Evolutionary conservation across 2,797 vertebrate genomes (phyloP), one percentile per base, ranked within the genome.

Genomic region (Microctenopoma stevenorrisi): DNA sequence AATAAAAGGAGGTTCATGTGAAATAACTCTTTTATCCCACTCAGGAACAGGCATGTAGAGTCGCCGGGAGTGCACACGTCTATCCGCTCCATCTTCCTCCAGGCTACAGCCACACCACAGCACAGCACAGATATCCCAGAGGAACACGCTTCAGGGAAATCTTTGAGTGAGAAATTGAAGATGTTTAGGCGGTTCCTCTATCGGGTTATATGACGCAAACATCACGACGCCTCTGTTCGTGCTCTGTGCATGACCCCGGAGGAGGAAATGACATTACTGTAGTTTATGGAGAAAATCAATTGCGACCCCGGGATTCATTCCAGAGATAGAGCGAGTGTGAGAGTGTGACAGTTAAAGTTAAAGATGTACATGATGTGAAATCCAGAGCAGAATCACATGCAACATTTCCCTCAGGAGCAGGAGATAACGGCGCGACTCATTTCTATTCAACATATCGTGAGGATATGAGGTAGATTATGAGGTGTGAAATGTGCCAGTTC

Each of bases 21-120:
- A 74, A 72, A 65, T 55, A 68, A 51, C 59, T 5, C 50, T 70
- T 78, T 68, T 4, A 65, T 61, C 30, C 25, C 15, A 38, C 66
- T 47, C 28, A 58, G 66, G 35, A 52, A 46, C 0, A 56, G 47
- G 4, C 51, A 35, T 82, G 55, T 67, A 25, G 49, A 50, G 61
- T 52, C 4, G 7, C 3, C 2, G 51, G 8, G 5, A 10, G 7
- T 3, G 1, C 37, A 54, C 44, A 64, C 38, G 61, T 37, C 50
- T 42, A 15, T 68, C 26, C 46, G 11, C 54, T 52, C 40, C 4
- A 12, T 35, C 59, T 53, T 50, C 35, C 60, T 69, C 43, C 25
- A 7, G 53, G 56, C 26, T 7, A 10, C 2, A 57, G 40, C 22
- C 26, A 25, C 44, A 2, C 5, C 4, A 1, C 53, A 38, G 3